Evolutionary conservation across 2,797 vertebrate genomes (phyloP).

Genomic region (Phataginus tetradactyla): DNA sequence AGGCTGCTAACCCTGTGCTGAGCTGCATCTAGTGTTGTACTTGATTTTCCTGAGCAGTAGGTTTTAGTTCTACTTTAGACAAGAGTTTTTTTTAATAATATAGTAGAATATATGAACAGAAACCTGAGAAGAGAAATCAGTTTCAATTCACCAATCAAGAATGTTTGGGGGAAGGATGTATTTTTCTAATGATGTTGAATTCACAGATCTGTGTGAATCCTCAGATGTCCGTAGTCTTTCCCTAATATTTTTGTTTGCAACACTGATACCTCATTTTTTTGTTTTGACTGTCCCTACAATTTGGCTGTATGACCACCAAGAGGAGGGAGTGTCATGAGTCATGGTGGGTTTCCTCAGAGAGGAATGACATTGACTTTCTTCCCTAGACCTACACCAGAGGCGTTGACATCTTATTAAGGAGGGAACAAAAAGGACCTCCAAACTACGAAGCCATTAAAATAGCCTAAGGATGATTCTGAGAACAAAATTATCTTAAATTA

Average conservation of each 20-base stretch:
- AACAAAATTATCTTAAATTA: not conserved
- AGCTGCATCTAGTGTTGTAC: not conserved
- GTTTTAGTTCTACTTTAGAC: not conserved
- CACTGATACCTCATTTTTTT: not conserved
- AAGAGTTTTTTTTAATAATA: not conserved
- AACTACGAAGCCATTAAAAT: not conserved
- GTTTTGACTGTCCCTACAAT: not conserved
- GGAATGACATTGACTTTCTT: not conserved
- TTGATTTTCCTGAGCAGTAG: not conserved
- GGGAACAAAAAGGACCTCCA: not conserved
- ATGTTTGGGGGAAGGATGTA: not conserved
- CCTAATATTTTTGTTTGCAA: not conserved
- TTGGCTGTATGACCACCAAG: not conserved
- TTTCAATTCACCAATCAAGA: not conserved
- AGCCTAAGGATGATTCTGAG: not conserved
- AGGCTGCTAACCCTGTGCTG: not conserved
- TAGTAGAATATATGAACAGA: not conserved
- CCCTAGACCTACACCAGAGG: not conserved
- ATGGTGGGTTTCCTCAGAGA: not conserved
- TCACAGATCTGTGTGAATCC: not conserved
- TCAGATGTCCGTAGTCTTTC: not conserved
- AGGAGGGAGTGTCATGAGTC: not conserved
- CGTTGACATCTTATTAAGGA: not conserved
- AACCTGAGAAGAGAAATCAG: slow-evolving; percentile 33
- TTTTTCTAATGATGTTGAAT: not conserved